Evolutionary conservation across 2,888 invertebrate species (phyloP).

Genomic region (Leucophenga maculata): DNA sequence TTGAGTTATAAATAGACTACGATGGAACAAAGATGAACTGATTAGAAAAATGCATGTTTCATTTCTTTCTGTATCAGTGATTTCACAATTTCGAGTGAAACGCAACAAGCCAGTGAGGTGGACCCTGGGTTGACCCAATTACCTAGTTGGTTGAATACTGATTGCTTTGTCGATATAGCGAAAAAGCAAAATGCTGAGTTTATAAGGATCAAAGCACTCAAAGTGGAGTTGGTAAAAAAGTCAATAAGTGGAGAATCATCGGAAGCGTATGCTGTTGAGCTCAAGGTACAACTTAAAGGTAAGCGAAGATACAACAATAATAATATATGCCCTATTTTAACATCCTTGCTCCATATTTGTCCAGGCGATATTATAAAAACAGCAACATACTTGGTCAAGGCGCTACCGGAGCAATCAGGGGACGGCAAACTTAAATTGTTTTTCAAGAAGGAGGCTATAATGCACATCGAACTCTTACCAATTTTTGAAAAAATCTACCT

Average conservation of each 20-base stretch:
- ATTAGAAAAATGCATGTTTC: not conserved
- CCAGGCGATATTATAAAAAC: conserved; percentile 32
- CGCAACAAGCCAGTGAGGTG: conserved; percentile 5
- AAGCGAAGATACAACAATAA: not conserved
- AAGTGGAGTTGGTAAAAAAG: conserved; percentile 44
- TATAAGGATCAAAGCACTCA: conserved; percentile 45
- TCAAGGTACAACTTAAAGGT: conserved; percentile 38
- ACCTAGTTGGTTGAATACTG: conserved; percentile 50
- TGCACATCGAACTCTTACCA: conserved; percentile 49
- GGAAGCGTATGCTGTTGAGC: conserved; percentile 46
- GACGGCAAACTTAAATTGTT: conserved; percentile 37
- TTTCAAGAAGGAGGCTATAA: conserved; percentile 53
- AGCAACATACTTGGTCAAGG: conserved; percentile 50
- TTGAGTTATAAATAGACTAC: not conserved
- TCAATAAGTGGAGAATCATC: conserved; percentile 60
- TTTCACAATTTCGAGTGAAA: not conserved
- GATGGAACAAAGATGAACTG: not conserved
- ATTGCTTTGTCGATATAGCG: conserved; percentile 47
- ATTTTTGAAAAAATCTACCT: conserved; percentile 50
- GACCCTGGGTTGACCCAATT: not conserved
- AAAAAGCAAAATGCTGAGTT: conserved; percentile 40
- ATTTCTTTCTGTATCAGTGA: not conserved
- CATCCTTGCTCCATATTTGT: not conserved
- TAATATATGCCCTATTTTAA: not conserved
- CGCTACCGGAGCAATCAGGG: conserved; percentile 27